Conservation (phyloP, 1,140 invertebrate species). For the Oncopodura yosiiana region DNA sequence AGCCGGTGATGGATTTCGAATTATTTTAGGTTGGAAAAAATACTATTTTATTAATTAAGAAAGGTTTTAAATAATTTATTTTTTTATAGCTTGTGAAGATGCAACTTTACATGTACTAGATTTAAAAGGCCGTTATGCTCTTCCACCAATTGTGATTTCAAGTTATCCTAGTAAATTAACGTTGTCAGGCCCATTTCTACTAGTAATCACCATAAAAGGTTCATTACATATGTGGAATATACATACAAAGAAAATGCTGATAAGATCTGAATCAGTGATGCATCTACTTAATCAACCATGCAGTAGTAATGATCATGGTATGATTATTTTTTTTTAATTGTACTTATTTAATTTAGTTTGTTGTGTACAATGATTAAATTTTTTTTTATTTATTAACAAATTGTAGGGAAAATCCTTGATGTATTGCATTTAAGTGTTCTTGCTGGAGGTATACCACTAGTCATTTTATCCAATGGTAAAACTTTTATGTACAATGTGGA, state of each 20-base stretch:
- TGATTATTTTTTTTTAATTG: constrained; percentile 15
- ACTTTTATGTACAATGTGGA: constrained; percentile 56
- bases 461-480: constrained; percentile 56
- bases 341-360: constrained; percentile 16
- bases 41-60: constrained; percentile 46
- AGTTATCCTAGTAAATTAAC: constrained; percentile 47
- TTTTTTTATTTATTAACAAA: background rate
- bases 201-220: constrained; percentile 37
- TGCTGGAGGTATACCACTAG: constrained; percentile 51
- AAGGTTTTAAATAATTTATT: constrained; percentile 43
- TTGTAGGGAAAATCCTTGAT: background rate
- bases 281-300: constrained; percentile 34
- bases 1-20: constrained; percentile 36
- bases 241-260: constrained; percentile 31
- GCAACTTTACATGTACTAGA: constrained; percentile 54
- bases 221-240: constrained; percentile 38
- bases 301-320: constrained; percentile 32
- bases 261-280: constrained; percentile 33
- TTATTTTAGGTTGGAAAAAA: no score
- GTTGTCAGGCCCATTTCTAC: constrained; percentile 38
- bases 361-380: constrained; percentile 4
- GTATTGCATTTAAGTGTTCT: constrained; percentile 1
- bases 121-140: constrained; percentile 43
- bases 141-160: constrained; percentile 54
- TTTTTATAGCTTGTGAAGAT: constrained; percentile 57